A percentile compares a stretch with the other conserved stretches of the same genome.
These are phyloP conservation scores for Heliconius hewitsoni DNA, from an alignment of 1,140 invertebrate genomes.

Conservation along the genomic window DNA sequence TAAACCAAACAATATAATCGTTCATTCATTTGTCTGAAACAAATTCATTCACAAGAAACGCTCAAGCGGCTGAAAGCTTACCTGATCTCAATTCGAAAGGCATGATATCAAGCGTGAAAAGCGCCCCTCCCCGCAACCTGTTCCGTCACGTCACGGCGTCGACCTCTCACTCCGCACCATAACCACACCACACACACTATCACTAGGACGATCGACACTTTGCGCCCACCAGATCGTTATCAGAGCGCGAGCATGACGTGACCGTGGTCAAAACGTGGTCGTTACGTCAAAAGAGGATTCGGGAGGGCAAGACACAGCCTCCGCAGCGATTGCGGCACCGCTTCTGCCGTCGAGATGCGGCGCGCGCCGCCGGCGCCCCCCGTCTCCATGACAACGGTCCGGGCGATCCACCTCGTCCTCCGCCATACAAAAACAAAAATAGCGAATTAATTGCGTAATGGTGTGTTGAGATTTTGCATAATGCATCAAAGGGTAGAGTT, in stretches of 20 bases:
- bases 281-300: conserved; percentile 58
- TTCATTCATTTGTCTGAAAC: conserved; percentile 16
- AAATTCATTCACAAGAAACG: conserved; percentile 24
- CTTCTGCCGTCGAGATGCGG: conserved; percentile 67
- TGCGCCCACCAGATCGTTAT: conserved; percentile 46
- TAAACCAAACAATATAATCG: neutral
- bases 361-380: conserved; percentile 72
- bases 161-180: conserved; percentile 55
- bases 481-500: conserved; percentile 51
- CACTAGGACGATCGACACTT: conserved; percentile 48
- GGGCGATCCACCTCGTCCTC: conserved; percentile 70
- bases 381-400: conserved; percentile 67
- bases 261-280: conserved; percentile 39
- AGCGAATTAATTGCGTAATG: conserved; percentile 78
- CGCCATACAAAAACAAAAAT: conserved; percentile 77
- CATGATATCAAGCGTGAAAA: conserved; percentile 68
- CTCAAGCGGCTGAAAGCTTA: conserved; percentile 53
- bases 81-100: conserved; percentile 77
- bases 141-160: conserved; percentile 62
- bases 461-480: conserved; percentile 57
- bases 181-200: conserved; percentile 52
- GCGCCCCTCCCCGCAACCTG: conserved; percentile 58
- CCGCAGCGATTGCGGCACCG: conserved; percentile 58
- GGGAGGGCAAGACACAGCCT: conserved; percentile 60
- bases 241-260: conserved; percentile 57